Evolutionary conservation across 2,888 invertebrate species (phyloP), one percentile per base, ranked within the genome.

Genomic region (Melitaea athalia): DNA sequence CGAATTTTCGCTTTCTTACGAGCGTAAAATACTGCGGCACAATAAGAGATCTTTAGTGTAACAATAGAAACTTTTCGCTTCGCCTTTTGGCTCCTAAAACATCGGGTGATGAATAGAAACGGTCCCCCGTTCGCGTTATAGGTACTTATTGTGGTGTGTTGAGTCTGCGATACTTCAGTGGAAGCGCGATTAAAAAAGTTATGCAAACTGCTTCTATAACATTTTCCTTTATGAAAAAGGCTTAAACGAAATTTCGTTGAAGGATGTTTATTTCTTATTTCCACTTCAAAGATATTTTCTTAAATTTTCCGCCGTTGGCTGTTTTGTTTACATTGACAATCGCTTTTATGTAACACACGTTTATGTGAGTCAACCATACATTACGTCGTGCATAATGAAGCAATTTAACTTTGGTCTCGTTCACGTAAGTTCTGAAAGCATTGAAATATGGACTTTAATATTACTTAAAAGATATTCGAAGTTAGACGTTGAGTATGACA

Each of bases 151-250:
- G 72, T 74, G 70, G 71, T 73, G 73, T 71, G 75, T 75, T 71
- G 74, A 67, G 71, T 72, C 67, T 72, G 59, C 68, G 75, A 79
- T 81, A 81, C 84, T 82, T 83, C 85, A 55, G 45, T 57, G 61
- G 83, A 78, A 77, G 79, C 83, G 85, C 83, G 85, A 87, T 88
- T 88, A 86, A 85, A 87, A 87, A 87, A 85, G 81, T 85, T 81
- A 68, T 70, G 70, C 69, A 63, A 73, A 78, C 77, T 77, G 79
- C 78, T 78, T 78, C 72, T 55, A 72, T 65, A 68, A 76, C 75
- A 78, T 78, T 70, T 70, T 49, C 50, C 60, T 70, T 67, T 68
- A 63, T 68, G 61, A 67, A 63, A 53, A 72, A 69, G 67, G 59
- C 57, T 65, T 72, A 50, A 59, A 47, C 47, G 49, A 53, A 60